These are phyloP conservation scores for Dicyrtoma fusca DNA, from an alignment of 2,888 invertebrate species.

Conservation along the genomic window DNA sequence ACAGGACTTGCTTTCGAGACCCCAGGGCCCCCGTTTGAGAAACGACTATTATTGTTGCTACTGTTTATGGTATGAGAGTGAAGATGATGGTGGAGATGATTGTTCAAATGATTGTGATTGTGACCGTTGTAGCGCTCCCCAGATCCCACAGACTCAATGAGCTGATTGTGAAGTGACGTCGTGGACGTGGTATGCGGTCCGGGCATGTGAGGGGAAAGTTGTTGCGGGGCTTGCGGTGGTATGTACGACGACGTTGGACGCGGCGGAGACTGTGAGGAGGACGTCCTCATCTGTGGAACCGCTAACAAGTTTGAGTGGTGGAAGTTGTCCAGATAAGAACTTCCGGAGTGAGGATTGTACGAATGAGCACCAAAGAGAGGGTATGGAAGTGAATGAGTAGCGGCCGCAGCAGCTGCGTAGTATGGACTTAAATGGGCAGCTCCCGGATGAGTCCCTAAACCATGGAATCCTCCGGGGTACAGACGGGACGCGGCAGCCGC, in stretches of 20 bases:
- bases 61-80: conserved; percentile 23
- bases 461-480: conserved; percentile 43
- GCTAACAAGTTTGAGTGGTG: conserved; percentile 48
- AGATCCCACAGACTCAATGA: conserved; percentile 47
- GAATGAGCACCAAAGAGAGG: conserved; percentile 52
- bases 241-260: conserved; percentile 39
- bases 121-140: conserved; percentile 44
- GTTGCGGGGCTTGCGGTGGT: conserved; percentile 36
- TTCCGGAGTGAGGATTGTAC: conserved; percentile 42
- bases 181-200: conserved; percentile 43
- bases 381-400: conserved; percentile 50
- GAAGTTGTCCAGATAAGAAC: conserved; percentile 52
- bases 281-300: conserved; percentile 26
- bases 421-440: conserved; percentile 46
- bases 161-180: conserved; percentile 49
- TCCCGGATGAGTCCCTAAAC: conserved; percentile 35
- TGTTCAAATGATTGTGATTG: conserved; percentile 41
- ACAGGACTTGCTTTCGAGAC: conserved; percentile 47
- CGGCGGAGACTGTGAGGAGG: conserved; percentile 41
- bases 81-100: conserved; percentile 42
- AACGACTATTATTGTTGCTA: conserved; percentile 30
- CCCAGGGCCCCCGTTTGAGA: conserved; percentile 27
- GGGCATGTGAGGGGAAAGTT: conserved; percentile 36
- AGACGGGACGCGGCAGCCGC: conserved; percentile 42
- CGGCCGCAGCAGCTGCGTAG: conserved; percentile 53